Evolutionary conservation across 2,888 invertebrate genomes (phyloP), one percentile per base, ranked within the genome.

Genomic region (Acleris literana): DNA sequence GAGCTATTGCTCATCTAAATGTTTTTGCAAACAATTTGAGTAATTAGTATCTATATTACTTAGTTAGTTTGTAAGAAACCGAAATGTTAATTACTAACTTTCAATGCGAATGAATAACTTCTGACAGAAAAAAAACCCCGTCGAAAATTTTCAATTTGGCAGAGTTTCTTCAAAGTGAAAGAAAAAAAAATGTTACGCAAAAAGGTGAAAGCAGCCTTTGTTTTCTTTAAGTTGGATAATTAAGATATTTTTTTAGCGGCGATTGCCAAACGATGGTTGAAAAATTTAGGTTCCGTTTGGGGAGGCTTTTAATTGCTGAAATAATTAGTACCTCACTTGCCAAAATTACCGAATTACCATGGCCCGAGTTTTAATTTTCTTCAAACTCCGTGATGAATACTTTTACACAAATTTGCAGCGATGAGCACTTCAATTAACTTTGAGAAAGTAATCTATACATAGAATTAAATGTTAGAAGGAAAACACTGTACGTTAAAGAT

Each of bases 241-340:
- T 88, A 87, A 84, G 86, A 85, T 55, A n/a, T n/a, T 84, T 85
- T 87, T 84, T 82, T 78, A 72, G 73, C 64, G 63, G 64, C 71
- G 74, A 72, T 73, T 73, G 76, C 78, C 79, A 84, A 86, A 84
- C 81, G 84, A 81, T 78, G 82, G 71, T 48, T 57, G 74, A 78
- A 80, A 80, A 84, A 86, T 79, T 79, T 81, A 78, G 70, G 70
- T 71, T 70, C 79, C 82, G 79, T 84, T 77, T 76, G 69, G 74
- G 78, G 80, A 76, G 72, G 72, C 72, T 76, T 80, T 78, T 88
- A 88, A 90, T 89, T 90, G 84, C 86, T 84, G 79, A 80, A 86
- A 85, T 87, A 88, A 90, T 90, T 89, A 88, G 86, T 82, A 82
- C 85, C 80, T 86, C 86, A 86, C 86, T 88, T 78, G 81, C 79